Percentiles rank a stretch among this genome's conserved stretches.
Conservation (phyloP, 2,888 invertebrate genomes). For the Drosophila anomalipes region DNA sequence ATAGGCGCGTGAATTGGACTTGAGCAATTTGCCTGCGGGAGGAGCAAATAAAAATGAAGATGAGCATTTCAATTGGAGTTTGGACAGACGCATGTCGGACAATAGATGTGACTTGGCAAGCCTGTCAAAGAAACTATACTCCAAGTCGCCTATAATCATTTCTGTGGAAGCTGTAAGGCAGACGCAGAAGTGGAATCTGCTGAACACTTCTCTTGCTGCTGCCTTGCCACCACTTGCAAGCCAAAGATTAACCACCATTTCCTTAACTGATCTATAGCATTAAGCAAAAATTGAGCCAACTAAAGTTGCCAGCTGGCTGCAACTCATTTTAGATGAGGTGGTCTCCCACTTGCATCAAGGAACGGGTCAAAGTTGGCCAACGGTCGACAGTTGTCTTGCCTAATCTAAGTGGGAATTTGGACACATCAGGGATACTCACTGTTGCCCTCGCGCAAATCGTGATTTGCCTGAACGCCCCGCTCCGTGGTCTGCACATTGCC, state of each 20-base stretch:
- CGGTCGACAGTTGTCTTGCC: not conserved
- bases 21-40: constrained; percentile 80
- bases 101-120: not conserved
- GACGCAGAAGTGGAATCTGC: not conserved
- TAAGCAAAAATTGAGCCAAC: no score
- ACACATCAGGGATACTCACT: constrained; percentile 62
- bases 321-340: no score
- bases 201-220: not conserved
- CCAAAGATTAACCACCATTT: not conserved
- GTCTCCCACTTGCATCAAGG: not conserved
- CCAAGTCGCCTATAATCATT: not conserved
- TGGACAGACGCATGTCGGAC: not conserved
- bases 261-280: no score
- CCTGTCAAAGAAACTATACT: no score
- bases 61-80: not conserved
- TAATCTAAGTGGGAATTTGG: not conserved
- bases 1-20: constrained; percentile 83
- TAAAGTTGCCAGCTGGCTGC: no score
- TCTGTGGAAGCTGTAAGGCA: not conserved
- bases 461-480: constrained; percentile 62
- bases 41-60: not conserved
- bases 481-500: constrained; percentile 67
- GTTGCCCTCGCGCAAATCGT: constrained; percentile 80
- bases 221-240: no score
- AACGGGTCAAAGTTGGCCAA: not conserved